A percentile compares a stretch with the other conserved stretches of the same genome.
Conservation (phyloP, 2,113 vertebrate species). For the Tychaedon coryphoeus region DNA sequence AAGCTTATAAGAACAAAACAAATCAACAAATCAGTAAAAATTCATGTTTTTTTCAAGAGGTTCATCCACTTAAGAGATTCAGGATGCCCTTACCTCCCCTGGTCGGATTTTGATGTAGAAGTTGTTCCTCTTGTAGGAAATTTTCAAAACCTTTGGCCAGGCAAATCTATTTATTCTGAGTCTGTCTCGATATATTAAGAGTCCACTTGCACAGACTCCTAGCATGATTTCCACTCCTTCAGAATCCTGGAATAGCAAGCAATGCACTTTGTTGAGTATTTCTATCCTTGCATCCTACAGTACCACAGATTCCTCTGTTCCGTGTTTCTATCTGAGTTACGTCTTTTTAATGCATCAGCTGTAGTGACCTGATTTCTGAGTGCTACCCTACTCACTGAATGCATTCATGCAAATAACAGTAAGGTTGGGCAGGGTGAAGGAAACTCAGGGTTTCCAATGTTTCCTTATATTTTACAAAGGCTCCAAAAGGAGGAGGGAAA, state of each 20-base stretch:
- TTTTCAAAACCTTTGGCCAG: conserved; percentile 98
- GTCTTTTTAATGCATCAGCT: conserved; percentile 20
- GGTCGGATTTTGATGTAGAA: conserved; percentile 99
- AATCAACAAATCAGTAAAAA: not conserved
- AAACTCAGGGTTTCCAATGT: not conserved
- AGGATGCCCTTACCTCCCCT: conserved; percentile 83
- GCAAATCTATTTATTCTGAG: conserved; percentile 96
- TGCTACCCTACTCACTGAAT: not conserved
- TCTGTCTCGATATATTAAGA: conserved; percentile 94
- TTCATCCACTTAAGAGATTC: not conserved
- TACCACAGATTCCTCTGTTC: not conserved
- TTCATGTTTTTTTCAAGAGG: not conserved
- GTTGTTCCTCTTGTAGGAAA: conserved; percentile 98
- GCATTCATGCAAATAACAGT: conserved; percentile 19
- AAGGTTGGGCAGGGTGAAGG: not conserved
- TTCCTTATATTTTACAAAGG: not conserved
- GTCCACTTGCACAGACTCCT: conserved; percentile 93
- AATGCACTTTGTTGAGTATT: not conserved
- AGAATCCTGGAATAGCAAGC: conserved; percentile 83
- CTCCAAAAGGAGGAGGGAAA: not conserved
- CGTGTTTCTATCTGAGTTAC: not conserved
- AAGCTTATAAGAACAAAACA: not conserved
- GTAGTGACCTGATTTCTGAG: conserved; percentile 29
- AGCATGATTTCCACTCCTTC: conserved; percentile 98
- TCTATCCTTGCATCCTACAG: not conserved